These are phyloP conservation scores for Pseudochirops cupreus DNA, from an alignment of 2,797 vertebrate species.

Conservation along the genomic window DNA sequence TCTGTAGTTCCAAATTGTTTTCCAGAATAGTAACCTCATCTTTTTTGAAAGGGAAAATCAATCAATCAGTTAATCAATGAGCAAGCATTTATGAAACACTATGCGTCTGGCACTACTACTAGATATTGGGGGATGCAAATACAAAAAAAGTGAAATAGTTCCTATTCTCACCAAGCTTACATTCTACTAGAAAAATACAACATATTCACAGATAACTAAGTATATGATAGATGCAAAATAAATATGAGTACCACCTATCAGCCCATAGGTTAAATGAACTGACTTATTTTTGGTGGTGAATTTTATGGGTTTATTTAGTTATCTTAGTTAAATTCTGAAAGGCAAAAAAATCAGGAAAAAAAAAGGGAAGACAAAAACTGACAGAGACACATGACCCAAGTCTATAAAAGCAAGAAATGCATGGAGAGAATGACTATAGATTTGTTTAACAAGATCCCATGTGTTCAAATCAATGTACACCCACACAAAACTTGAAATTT, in stretches of 20 bases:
- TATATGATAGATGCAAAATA: background rate
- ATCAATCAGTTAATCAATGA: too few species aligned
- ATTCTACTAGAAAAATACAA: background rate
- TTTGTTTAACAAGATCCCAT: constrained; percentile 31
- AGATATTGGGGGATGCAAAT: background rate
- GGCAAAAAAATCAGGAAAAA: background rate
- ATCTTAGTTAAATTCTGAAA: constrained; percentile 28
- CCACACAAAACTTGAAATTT: background rate
- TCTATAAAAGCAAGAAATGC: constrained; percentile 1
- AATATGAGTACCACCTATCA: background rate
- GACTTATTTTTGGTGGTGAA: background rate
- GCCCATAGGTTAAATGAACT: background rate
- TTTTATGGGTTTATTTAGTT: constrained; percentile 25
- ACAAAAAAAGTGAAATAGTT: background rate
- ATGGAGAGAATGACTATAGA: background rate
- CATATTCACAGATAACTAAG: background rate
- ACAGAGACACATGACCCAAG: background rate
- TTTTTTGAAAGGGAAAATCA: background rate
- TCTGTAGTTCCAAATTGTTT: background rate
- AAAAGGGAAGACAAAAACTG: constrained; percentile 31
- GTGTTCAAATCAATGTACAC: constrained; percentile 27
- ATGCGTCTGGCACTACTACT: background rate
- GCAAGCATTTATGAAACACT: background rate
- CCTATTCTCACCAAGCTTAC: background rate
- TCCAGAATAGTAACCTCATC: background rate